Evolutionary conservation across 2,888 invertebrate species (phyloP).

Genomic region (Hetaerina titia): DNA sequence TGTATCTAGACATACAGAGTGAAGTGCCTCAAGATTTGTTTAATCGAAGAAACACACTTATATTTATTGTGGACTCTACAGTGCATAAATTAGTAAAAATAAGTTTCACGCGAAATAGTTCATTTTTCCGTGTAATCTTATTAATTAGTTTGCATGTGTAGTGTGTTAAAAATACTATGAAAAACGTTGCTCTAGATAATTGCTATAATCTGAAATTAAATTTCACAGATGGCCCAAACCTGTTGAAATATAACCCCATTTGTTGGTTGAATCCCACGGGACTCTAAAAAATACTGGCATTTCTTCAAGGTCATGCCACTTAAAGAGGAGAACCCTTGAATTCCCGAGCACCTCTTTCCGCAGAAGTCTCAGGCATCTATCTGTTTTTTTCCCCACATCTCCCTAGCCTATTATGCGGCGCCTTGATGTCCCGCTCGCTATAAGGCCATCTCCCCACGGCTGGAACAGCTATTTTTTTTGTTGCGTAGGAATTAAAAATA

Average conservation of each 20-base stretch:
- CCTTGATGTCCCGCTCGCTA: neutral
- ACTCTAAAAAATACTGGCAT: neutral
- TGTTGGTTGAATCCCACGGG: neutral
- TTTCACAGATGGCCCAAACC: neutral
- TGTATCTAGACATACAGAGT: too few species aligned
- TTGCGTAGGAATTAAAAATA: slow-evolving; percentile 2
- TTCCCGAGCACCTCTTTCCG: neutral
- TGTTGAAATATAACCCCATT: neutral
- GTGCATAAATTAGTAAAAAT: too few species aligned
- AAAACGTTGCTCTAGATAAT: neutral
- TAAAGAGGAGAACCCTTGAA: neutral
- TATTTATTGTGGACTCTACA: too few species aligned
- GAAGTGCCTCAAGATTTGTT: too few species aligned
- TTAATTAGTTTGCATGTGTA: neutral
- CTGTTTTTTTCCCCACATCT: neutral
- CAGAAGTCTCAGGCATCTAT: neutral
- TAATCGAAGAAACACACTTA: too few species aligned
- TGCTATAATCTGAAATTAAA: neutral
- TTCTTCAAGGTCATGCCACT: neutral
- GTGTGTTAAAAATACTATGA: neutral
- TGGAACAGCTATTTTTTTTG: neutral
- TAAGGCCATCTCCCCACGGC: neutral
- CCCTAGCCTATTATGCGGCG: neutral
- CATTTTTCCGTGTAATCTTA: too few species aligned
- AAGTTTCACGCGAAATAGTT: too few species aligned